Evolutionary conservation across 2,113 vertebrate genomes (phyloP), one percentile per base, ranked within the genome.

Genomic region (Pica pica): DNA sequence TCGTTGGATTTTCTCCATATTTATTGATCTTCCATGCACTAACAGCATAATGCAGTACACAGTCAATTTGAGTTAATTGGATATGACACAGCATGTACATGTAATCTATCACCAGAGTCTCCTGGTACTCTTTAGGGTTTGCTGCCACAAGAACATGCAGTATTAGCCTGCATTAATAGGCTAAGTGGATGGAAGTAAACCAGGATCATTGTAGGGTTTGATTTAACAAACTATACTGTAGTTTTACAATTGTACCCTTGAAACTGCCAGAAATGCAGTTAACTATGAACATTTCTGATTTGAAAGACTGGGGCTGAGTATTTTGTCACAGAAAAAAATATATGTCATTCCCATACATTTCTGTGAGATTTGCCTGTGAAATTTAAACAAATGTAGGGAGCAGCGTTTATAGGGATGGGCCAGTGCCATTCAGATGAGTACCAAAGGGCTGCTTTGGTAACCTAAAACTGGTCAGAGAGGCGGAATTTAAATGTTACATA

Each of bases 31-130:
- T 97, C 98, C 97, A 98, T 98, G 98, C 98, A 98, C 98, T 98
- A 97, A 98, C 98, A 98, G 98, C 98, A 98, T 99, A 99, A 98
- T 98, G 98, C 97, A 96, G 97, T 97, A 97, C 98, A 99, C 98
- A 99, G 98, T 99, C 98, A 97, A 98, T 99, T 99, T 99, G 98
- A 99, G 98, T 98, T 99, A 99, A 99, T 99, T 99, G 98, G 98
- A 99, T 98, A 98, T 99, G 99, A 99, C 99, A 99, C 98, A 98
- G 98, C 98, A 97, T 98, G 98, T 98, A 99, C 97, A 93, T 99
- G 98, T 98, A 98, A 99, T 98, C 98, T 99, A 99, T 99, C 98
- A 99, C 98, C 90, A 71, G 61, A 94, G 97, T 98, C 98, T 98
- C 98, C 97, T 97, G 98, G 97, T 98, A 97, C 97, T 95, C 98